Percentiles rank a stretch among this genome's conserved stretches.
These are phyloP conservation scores for Arge pagana DNA, from an alignment of 2,888 invertebrate genomes.

Conservation along the genomic window DNA sequence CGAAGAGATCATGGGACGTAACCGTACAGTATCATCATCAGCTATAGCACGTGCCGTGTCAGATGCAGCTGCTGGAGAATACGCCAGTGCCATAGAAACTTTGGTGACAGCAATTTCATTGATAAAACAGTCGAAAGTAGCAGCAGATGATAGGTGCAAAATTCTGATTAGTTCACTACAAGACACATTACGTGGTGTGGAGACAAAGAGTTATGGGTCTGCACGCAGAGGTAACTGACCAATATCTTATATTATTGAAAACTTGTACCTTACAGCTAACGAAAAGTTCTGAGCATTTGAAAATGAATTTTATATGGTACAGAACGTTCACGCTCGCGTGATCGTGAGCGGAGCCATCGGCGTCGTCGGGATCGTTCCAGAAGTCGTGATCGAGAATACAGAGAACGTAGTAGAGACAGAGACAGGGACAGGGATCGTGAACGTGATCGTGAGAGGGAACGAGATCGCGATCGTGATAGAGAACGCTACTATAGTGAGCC, in stretches of 20 bases:
- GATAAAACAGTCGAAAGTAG: constrained; percentile 96
- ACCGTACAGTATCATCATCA: constrained; percentile 95
- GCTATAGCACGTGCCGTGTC: constrained; percentile 97
- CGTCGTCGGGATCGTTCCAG: constrained; percentile 75
- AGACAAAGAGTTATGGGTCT: constrained; percentile 93
- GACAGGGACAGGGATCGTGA: constrained; percentile 63
- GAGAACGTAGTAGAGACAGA: constrained; percentile 63
- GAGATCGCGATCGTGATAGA: constrained; percentile 62
- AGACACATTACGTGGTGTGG: constrained; percentile 96
- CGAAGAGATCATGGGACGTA: constrained; percentile 97
- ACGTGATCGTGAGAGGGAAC: constrained; percentile 62
- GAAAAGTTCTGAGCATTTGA: constrained; percentile 1
- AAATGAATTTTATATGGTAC: too few species aligned
- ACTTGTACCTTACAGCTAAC: not conserved
- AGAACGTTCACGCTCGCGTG: constrained; percentile 62
- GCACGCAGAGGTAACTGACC: constrained; percentile 67
- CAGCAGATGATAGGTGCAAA: constrained; percentile 96
- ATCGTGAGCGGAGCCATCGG: constrained; percentile 61
- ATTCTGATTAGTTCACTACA: constrained; percentile 95
- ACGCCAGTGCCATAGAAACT: constrained; percentile 97
- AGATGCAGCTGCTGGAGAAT: constrained; percentile 97
- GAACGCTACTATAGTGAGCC: constrained; percentile 59
- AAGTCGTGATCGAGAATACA: constrained; percentile 69
- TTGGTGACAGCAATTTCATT: constrained; percentile 97
- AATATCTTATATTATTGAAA: constrained; percentile 60